A percentile compares a stretch with the other conserved stretches of the same genome.
Evolutionary conservation across 1,140 invertebrate species (phyloP).

Genomic region (Panagrolaimus sp.): DNA sequence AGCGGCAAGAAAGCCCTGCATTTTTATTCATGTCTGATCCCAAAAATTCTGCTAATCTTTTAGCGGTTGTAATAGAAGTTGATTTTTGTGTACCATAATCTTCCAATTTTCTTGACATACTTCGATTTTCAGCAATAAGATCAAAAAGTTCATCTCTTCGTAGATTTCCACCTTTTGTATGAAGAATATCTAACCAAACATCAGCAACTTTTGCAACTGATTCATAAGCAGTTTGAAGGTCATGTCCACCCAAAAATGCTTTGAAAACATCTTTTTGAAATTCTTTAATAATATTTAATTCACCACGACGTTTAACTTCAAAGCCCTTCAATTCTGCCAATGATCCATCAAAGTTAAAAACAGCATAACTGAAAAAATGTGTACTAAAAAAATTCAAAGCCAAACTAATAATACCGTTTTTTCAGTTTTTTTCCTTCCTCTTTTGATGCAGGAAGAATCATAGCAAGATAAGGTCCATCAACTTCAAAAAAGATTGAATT

Average conservation of each 20-base stretch:
- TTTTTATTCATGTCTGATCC: slow-evolving; percentile 99
- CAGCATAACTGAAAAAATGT: slow-evolving; percentile 70
- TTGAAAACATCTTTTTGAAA: slow-evolving; percentile 97
- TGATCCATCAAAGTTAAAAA: slow-evolving; percentile 95
- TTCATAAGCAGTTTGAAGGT: slow-evolving; percentile 84
- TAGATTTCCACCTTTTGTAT: slow-evolving; percentile 64
- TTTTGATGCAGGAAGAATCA: slow-evolving; percentile 95
- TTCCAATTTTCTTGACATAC: slow-evolving; percentile 90
- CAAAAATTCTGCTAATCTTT: slow-evolving; percentile 85
- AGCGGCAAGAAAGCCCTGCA: slow-evolving; percentile 88
- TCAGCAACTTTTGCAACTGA: slow-evolving; percentile 91
- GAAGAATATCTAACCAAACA: slow-evolving; percentile 92
- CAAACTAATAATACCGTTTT: slow-evolving; percentile 67
- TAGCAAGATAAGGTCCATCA: slow-evolving; percentile 72
- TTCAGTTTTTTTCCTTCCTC: slow-evolving; percentile 97
- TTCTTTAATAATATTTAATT: slow-evolving; percentile 93
- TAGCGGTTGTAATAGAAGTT: slow-evolving; percentile 94
- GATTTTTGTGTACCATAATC: slow-evolving; percentile 95
- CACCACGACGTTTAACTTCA: slow-evolving; percentile 93
- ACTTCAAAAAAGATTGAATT: slow-evolving; percentile 99
- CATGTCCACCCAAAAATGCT: slow-evolving; percentile 82
- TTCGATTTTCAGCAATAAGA: slow-evolving; percentile 91
- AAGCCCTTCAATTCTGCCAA: slow-evolving; percentile 95
- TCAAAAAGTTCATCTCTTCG: slow-evolving; percentile 92
- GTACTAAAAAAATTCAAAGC: too few species aligned